Evolutionary conservation across 2,888 invertebrate species (phyloP).

Genomic region (Gandaritis pyraliata): DNA sequence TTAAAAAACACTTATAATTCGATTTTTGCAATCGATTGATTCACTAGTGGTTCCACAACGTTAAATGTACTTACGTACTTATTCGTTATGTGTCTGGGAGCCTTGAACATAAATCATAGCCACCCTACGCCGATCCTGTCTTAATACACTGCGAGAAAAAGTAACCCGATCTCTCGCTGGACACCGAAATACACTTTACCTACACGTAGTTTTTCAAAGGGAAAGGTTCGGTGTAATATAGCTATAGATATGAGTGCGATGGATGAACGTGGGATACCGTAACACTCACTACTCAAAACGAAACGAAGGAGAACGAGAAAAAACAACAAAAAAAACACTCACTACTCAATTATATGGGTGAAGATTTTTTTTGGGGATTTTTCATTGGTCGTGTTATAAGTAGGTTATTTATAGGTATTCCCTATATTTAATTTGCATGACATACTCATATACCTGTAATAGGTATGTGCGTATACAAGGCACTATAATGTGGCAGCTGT

Average conservation of each 20-base stretch:
- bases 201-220: slow-evolving; percentile 35
- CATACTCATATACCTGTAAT: no score
- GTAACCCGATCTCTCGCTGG: slow-evolving; percentile 66
- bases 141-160: slow-evolving; percentile 80
- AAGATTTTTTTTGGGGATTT: no score
- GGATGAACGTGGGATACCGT: background rate
- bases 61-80: background rate
- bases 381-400: no score
- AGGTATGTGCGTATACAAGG: no score
- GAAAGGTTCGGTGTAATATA: slow-evolving; percentile 19
- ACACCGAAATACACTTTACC: slow-evolving; percentile 67
- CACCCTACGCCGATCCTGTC: slow-evolving; percentile 66
- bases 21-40: background rate
- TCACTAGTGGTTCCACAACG: background rate
- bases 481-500: no score
- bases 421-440: no score
- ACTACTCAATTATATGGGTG: no score
- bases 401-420: no score
- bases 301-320: no score
- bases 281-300: no score
- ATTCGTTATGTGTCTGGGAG: slow-evolving; percentile 37
- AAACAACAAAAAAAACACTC: no score
- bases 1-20: no score
- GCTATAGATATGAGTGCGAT: slow-evolving; percentile 6
- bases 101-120: slow-evolving; percentile 69